phyloP scores from a whole-genome alignment of 2,888 invertebrate genomes.

The Synanthedon andrenaeformis region DNA sequence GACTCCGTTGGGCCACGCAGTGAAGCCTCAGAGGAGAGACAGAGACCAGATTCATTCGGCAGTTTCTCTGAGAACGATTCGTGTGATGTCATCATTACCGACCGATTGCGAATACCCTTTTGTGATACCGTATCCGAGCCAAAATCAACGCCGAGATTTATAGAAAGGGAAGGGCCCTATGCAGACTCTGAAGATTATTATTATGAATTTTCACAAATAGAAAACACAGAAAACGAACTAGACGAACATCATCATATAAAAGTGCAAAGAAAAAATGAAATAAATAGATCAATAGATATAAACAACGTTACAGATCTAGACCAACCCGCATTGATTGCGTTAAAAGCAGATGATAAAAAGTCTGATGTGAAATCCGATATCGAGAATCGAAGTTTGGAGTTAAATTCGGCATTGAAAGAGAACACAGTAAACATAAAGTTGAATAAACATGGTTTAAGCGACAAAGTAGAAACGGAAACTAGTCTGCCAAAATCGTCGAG shows the following conservation, averaged over 20 bases:
- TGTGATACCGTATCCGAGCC: slow-evolving; percentile 60
- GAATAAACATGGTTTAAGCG: slow-evolving; percentile 32
- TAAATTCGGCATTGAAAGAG: slow-evolving; percentile 49
- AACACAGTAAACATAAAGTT: slow-evolving; percentile 54
- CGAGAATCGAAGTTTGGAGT: slow-evolving; percentile 44
- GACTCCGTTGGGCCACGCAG: slow-evolving; percentile 61
- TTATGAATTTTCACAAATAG: slow-evolving; percentile 42
- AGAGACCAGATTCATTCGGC: slow-evolving; percentile 57
- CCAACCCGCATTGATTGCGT: slow-evolving; percentile 15
- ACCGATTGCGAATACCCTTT: slow-evolving; percentile 40
- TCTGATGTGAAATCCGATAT: slow-evolving; percentile 41
- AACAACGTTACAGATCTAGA: slow-evolving; percentile 33
- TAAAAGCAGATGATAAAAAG: slow-evolving; percentile 15
- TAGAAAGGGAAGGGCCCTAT: slow-evolving; percentile 60
- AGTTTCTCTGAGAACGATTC: slow-evolving; percentile 66
- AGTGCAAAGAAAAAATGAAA: slow-evolving; percentile 62
- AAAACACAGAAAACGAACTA: slow-evolving; percentile 55
- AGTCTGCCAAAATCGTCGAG: slow-evolving; percentile 48
- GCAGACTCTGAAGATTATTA: slow-evolving; percentile 55
- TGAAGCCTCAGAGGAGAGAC: slow-evolving; percentile 59
- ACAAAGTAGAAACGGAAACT: slow-evolving; percentile 33
- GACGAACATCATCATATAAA: slow-evolving; percentile 52
- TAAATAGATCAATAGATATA: slow-evolving; percentile 50
- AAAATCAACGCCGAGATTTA: slow-evolving; percentile 54
- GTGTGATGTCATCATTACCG: slow-evolving; percentile 45